Conservation (phyloP, 2,113 vertebrate species). For the Epinephelus fuscoguttatus region DNA sequence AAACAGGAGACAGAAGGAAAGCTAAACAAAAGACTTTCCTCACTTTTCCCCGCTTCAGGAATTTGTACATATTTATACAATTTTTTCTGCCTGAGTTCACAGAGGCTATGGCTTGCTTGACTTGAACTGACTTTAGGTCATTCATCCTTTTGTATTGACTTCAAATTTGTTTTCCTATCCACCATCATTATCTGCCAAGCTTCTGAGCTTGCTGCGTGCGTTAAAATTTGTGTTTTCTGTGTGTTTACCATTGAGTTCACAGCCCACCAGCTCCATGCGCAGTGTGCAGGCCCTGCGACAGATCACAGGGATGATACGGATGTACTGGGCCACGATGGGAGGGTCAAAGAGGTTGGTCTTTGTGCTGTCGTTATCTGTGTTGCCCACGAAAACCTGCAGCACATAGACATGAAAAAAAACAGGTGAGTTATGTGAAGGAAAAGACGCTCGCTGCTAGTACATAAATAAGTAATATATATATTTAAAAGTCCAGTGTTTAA, state of each 20-base stretch:
- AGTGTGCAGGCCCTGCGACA: slow-evolving; percentile 92
- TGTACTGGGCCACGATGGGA: slow-evolving; percentile 88
- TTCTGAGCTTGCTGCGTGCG: neutral
- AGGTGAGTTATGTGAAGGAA: neutral
- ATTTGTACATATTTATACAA: neutral
- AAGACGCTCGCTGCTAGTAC: neutral
- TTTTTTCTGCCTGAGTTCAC: neutral
- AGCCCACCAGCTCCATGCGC: slow-evolving; percentile 96
- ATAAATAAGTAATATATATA: neutral
- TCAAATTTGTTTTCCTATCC: neutral
- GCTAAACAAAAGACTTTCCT: neutral
- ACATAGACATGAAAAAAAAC: neutral
- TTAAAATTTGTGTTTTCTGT: neutral
- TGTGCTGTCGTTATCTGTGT: slow-evolving; percentile 87
- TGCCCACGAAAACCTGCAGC: slow-evolving; percentile 90
- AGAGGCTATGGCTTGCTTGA: neutral
- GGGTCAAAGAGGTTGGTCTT: slow-evolving; percentile 89
- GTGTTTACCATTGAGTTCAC: slow-evolving; percentile 92
- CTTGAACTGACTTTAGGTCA: neutral
- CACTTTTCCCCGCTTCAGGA: neutral
- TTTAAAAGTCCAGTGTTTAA: neutral
- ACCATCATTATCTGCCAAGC: neutral
- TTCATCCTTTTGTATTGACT: neutral
- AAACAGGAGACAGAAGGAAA: slow-evolving; percentile 8
- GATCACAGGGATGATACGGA: slow-evolving; percentile 90